Evolutionary conservation across 2,113 vertebrate species (phyloP), one percentile per base, ranked within the genome.

Genomic region (Pelecanus crispus): DNA sequence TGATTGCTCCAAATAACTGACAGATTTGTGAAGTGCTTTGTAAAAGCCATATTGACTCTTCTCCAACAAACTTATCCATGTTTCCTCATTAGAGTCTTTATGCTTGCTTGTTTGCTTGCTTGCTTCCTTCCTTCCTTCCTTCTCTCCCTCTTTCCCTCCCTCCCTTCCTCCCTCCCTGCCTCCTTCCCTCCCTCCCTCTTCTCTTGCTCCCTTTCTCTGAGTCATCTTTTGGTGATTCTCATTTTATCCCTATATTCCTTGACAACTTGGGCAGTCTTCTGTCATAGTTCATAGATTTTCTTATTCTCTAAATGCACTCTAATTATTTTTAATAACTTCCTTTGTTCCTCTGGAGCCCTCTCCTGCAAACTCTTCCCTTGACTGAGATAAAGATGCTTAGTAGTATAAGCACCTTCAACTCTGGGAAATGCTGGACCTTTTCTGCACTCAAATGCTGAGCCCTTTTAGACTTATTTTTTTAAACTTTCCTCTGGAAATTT

Each of bases 111-210:
- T 20, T 72, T 7, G 36, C 7, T 13, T 6, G 13, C n/a, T 4
- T 19, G 13, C n/a, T 40, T 6, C 67, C 25, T 70, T 5, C 67
- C 24, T 36, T 5, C 47, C 32, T 21, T 26, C 32, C 44, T n/a
- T 26, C 22, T 16, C 18, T 14, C 67, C 36, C 31, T 66, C 32
- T 9, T 15, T 15, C n/a, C 47, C 17, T 44, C 17, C 44, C 45
- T 47, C 20, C 20, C 19, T 2, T 34, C 29, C 11, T 47, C 2
- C 9, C 4, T 38, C 19, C 22, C 47, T 49, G 5, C 22, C 47
- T 24, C 10, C 22, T 22, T 24, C 11, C 11, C 11, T 34, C 2
- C 19, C 3, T 47, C 29, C 5, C 3, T 38, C 7, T 7, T 3
- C 34, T 11, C 20, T 2, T 40, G 29, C 11, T 47, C 4, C 11